Conservation (phyloP, 2,113 vertebrate species). For the Octodon degus region DNA sequence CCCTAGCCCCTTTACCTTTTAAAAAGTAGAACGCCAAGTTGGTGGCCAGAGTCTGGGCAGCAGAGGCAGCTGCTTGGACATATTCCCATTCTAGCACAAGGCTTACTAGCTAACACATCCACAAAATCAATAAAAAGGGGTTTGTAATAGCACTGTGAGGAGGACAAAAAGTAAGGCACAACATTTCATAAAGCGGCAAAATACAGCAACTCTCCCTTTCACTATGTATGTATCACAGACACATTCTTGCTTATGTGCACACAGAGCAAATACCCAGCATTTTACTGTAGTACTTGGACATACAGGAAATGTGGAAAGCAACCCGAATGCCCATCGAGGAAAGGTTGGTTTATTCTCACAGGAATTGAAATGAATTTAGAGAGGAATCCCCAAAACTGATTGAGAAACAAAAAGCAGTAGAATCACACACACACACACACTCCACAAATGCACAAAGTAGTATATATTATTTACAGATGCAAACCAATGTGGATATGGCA, state of each 20-base stretch:
- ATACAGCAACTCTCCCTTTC: neutral
- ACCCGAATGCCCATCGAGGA: neutral
- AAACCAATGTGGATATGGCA: neutral
- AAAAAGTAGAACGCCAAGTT: neutral
- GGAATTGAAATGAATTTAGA: neutral
- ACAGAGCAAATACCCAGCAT: neutral
- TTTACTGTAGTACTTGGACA: neutral
- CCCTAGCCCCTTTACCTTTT: neutral
- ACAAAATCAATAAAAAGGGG: neutral
- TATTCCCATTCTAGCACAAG: neutral
- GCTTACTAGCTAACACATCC: neutral
- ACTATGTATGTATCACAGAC: neutral
- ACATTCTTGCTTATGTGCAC: neutral
- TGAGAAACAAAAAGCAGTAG: slow-evolving; percentile 5
- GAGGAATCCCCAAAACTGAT: neutral
- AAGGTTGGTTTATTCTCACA: neutral
- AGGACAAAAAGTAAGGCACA: neutral
- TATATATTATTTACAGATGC: neutral
- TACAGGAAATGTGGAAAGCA: neutral
- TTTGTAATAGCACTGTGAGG: neutral
- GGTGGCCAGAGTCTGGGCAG: neutral
- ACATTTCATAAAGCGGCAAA: neutral
- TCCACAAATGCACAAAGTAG: neutral
- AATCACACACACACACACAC: neutral
- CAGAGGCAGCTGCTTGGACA: neutral